Evolutionary conservation across 1,140 invertebrate genomes (phyloP), one percentile per base, ranked within the genome.

Genomic region (Drosophila rufa): DNA sequence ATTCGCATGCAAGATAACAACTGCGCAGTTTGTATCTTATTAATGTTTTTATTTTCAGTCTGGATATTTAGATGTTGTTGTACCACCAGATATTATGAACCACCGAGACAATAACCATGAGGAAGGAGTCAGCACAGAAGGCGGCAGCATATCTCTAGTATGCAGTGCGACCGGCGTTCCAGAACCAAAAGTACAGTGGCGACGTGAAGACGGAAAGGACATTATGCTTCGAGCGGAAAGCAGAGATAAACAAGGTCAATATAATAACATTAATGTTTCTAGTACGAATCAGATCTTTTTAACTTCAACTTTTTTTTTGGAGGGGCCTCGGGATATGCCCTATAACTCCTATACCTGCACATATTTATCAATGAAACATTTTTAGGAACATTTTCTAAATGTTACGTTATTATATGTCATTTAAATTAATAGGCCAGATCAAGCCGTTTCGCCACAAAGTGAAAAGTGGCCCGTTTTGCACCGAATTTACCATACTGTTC

Each of bases 141-240:
- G 97, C 14, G 96, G 96, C 12, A 96, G 95, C 59, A 95, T 97
- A 45, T 95, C 95, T 22, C 93, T 98, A 25, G 94, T 94, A 45
- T 98, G 97, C 92, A 95, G 95, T 60, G 97, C 97, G 1, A 97
- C 96, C 0, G 97, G 97, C 22, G 95, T 96, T 22, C 97, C 97
- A 4, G 93, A 95, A 45, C 97, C 97, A 0, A 96, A 94, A 12
- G 92, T 93, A 19, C 86, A 93, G 43, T 98, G 97, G 97, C 94
- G 95, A 67, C 93, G 97, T 51, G 96, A 98, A 91, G 96, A 96
- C 75, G 95, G 95, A 57, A 94, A 95, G 67, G 95, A 96, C 47
- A 96, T 98, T 56, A 94, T 96, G 48, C 94, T 97, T 45, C 94
- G 96, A 43, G 94, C 95, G 46, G 96, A 96, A 48, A 94, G 93